Base-by-base conservation (phyloP, 2,113 vertebrate species). In the Anser brachyrhynchus region DNA sequence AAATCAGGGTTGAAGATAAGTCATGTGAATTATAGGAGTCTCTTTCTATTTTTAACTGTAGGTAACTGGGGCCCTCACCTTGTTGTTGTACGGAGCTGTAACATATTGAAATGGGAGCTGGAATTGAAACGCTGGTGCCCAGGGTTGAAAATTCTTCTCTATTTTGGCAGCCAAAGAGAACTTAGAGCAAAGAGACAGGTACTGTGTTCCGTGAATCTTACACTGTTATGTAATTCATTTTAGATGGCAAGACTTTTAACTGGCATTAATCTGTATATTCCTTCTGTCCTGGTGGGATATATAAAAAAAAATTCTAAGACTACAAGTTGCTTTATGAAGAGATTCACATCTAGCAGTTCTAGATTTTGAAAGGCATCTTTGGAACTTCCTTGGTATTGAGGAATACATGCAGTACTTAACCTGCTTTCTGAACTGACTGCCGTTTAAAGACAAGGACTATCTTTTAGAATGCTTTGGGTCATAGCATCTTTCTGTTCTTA, bases 81-180 rank as follows among this genome's bases (percentile, higher is more conserved):
- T 33, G 97, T 99, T 74, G 98, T 99, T n/a, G 99, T 99, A 15
- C 98, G 99, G 70, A 98, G 98, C 19, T 99, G 98, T 96, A 99
- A 99, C 94, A 98, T 99, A 44, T 7, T 99, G 41, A 99, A 98
- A 67, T 99, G 99, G 99, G 99, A 99, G 87, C 97, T 99, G 95
- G 99, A 99, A 94, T 96, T 99, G 90, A 99, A 99, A 92, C 99
- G 99, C 54, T 99, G 99, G 99, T 99, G 99, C 84, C 99, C 99
- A 1, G 99, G 99, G 2, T 93, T 99, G 44, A 99, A 99, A 96
- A 98, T 99, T 81, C 98, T 99, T 39, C 97, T 99, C 39, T 99
- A 99, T 71, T 98, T 99, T 29, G 99, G 99, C 72, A 98, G 97
- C 90, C 98, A 98, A 92, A 98, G 87, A 89, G 98, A 99, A 69